phyloP scores from a whole-genome alignment of 1,140 invertebrate species.

The Ctenoplectra terminalis region DNA sequence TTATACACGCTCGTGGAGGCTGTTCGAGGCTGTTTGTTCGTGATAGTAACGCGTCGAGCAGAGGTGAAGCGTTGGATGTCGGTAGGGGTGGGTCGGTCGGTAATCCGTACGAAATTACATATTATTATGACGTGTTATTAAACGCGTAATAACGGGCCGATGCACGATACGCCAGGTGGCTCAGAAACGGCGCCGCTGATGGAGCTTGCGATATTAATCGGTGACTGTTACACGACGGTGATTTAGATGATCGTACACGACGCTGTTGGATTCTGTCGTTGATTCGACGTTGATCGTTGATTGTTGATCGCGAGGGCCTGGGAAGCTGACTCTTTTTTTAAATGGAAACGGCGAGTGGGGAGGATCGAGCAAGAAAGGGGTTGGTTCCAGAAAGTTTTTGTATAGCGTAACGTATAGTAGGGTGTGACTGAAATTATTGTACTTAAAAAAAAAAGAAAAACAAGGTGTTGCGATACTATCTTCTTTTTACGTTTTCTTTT shows the following conservation, averaged over 20 bases:
- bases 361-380: background rate
- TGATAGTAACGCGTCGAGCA: background rate
- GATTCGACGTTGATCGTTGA: background rate
- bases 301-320: background rate
- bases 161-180: slow-evolving; percentile 62
- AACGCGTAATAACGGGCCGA: slow-evolving; percentile 68
- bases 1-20: slow-evolving; percentile 6
- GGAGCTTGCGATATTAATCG: slow-evolving; percentile 61
- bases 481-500: too few species aligned
- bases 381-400: too few species aligned
- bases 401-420: background rate
- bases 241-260: background rate
- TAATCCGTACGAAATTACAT: slow-evolving; percentile 71
- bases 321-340: background rate
- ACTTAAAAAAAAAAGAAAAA: too few species aligned
- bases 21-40: background rate
- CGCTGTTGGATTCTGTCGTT: background rate
- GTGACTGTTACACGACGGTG: background rate
- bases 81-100: slow-evolving; percentile 16
- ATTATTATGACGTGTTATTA: slow-evolving; percentile 74
- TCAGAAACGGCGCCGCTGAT: slow-evolving; percentile 58
- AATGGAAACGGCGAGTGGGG: background rate
- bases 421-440: background rate
- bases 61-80: background rate
- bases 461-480: too few species aligned